These are phyloP conservation scores for Aurelia coerulea DNA, from an alignment of 30 jellyfish, hydroid and myxozoan species.

Conservation along the genomic window DNA sequence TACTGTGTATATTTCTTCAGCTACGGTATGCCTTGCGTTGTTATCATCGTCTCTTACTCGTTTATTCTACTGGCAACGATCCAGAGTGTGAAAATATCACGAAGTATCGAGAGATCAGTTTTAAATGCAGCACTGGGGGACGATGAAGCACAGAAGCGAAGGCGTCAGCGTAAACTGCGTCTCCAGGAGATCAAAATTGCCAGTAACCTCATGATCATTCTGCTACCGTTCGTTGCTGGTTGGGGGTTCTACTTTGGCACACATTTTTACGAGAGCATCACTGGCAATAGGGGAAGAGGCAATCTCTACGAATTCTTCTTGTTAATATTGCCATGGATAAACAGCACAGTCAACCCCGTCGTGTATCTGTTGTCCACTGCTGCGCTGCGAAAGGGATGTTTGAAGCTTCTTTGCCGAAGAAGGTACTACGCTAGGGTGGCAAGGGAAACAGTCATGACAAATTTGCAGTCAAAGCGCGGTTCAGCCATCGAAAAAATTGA, in stretches of 20 bases:
- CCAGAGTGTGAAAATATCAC: conserved; percentile 40
- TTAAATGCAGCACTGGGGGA: conserved; percentile 6
- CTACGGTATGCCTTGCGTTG: conserved; percentile 51
- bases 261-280: conserved; percentile 46
- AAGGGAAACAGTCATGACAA: conserved; percentile 35
- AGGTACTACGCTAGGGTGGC: conserved; percentile 28
- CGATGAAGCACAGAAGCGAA: neutral
- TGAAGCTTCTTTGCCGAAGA: conserved; percentile 50
- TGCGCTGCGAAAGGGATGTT: conserved; percentile 70
- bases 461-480: conserved; percentile 36
- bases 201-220: conserved; percentile 36
- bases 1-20: conserved; percentile 37
- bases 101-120: conserved; percentile 43
- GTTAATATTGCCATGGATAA: conserved; percentile 57
- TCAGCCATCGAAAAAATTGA: conserved; percentile 28
- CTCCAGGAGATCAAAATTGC: conserved; percentile 65
- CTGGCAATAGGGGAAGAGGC: neutral
- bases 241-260: conserved; percentile 84
- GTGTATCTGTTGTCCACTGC: conserved; percentile 43
- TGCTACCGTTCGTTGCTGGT: conserved; percentile 72
- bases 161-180: conserved; percentile 37
- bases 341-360: conserved; percentile 70
- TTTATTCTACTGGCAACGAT: conserved; percentile 43
- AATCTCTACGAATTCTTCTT: conserved; percentile 64
- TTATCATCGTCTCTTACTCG: conserved; percentile 47